These are phyloP conservation scores for Seladonia tumulorum DNA, from an alignment of 2,888 invertebrate genomes.

Conservation along the genomic window DNA sequence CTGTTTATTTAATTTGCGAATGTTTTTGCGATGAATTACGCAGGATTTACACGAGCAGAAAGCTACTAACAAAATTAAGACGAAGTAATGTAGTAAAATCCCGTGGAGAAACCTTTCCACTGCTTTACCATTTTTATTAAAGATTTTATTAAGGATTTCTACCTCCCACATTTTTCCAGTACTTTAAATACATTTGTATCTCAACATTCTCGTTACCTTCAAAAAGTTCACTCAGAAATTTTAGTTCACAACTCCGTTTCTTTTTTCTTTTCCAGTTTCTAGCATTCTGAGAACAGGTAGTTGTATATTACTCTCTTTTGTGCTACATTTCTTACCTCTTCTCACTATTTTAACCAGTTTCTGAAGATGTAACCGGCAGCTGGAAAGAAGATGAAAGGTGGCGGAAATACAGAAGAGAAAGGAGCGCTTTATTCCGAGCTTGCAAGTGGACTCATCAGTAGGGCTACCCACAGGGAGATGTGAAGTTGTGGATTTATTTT, in stretches of 20 bases:
- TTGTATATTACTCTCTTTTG: background rate
- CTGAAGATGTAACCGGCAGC: background rate
- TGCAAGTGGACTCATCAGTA: background rate
- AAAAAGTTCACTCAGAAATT: background rate
- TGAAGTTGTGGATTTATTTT: no score
- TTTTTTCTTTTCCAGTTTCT: background rate
- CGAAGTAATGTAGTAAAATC: background rate
- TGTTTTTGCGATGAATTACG: background rate
- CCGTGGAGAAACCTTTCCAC: background rate
- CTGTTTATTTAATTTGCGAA: background rate
- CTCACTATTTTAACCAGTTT: background rate
- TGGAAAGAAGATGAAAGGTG: background rate
- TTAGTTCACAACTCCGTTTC: background rate
- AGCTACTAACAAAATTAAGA: background rate
- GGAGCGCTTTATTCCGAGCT: background rate
- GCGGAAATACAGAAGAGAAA: background rate
- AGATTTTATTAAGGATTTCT: background rate
- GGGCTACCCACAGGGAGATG: no score
- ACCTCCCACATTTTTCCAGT: background rate
- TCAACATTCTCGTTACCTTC: background rate
- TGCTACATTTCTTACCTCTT: background rate
- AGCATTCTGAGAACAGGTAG: background rate
- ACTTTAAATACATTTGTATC: background rate
- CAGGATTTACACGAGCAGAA: background rate
- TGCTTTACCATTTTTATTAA: background rate